These are phyloP conservation scores for Oreohelix idahoensis DNA, from an alignment of 1,140 invertebrate genomes.

Conservation along the genomic window DNA sequence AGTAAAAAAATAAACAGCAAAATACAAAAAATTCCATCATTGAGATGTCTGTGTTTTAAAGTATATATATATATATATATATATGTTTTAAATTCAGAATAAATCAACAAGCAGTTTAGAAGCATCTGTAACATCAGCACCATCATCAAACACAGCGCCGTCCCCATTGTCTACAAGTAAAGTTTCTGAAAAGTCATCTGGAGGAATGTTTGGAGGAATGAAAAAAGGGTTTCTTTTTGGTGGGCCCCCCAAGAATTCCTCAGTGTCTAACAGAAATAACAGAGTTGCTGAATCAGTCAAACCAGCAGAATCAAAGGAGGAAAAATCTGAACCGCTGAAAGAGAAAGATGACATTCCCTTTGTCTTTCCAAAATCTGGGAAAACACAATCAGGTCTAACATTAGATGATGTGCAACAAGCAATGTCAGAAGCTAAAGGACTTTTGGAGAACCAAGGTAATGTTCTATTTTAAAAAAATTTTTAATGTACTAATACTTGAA, in stretches of 20 bases:
- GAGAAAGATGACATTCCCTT: constrained; percentile 17
- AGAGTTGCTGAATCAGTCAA: background rate
- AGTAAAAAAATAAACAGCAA: too few species aligned
- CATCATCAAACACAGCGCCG: background rate
- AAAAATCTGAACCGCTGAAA: background rate
- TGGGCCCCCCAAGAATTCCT: background rate
- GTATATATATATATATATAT: too few species aligned
- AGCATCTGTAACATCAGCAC: background rate
- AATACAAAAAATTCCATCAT: too few species aligned
- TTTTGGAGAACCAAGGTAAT: constrained; percentile 33
- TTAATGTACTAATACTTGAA: too few species aligned
- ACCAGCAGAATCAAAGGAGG: background rate
- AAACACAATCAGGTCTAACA: constrained; percentile 30
- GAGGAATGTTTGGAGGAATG: constrained; percentile 30
- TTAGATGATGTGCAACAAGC: constrained; percentile 33
- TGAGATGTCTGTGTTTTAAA: too few species aligned
- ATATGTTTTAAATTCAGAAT: background rate
- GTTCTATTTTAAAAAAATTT: too few species aligned
- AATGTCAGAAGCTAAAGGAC: constrained; percentile 36
- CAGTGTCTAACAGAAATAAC: background rate
- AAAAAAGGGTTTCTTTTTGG: constrained; percentile 38
- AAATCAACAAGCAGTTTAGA: background rate
- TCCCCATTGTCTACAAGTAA: background rate
- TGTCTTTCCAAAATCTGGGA: constrained; percentile 1
- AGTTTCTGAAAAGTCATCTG: background rate